Evolutionary conservation across 1,140 invertebrate genomes (phyloP), one percentile per base, ranked within the genome.

Genomic region (Psilanteris sp.): DNA sequence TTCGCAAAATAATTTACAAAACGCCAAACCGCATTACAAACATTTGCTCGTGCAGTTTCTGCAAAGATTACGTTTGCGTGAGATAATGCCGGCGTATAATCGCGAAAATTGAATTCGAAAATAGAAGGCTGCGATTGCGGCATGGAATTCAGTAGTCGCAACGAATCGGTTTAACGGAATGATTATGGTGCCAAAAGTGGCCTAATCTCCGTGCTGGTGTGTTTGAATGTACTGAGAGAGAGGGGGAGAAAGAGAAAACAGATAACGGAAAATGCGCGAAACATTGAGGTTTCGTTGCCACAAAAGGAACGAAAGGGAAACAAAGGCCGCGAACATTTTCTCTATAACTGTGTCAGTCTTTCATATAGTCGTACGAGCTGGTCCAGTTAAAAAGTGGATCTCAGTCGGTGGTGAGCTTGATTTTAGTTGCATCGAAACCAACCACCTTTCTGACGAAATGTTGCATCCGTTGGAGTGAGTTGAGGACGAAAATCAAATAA

Each of bases 131-230:
- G 36, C 29, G 46, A 54, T 66, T 66, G 61, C 37, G 36, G 7
- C 5, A 9, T 15, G 24, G 13, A 66, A 68, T 68, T 68, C n/a
- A n/a, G n/a, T 57, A 48, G 41, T 48, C 29, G 20, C 26, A 10
- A 9, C 27, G 52, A 59, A 70, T 70, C 50, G 39, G 37, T 70
- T 57, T 50, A 57, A 68, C 64, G 50, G 32, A 67, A 68, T 52
- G 20, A 59, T 70, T 70, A 59, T 43, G 26, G 39, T 15, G 10
- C 26, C 3, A n/a, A 11, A 70, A n/a, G 44, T 59, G 41, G 54
- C 54, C 66, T 52, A 57, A 57, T 70, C 48, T 67, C 52, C 44
- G 36, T 13, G 27, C n/a, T 26, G 11, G 3, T 1, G 26, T 10
- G 11, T 39, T 54, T 31, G 50, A 68, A 41, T 68, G 50, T 24